Evolutionary conservation across 2,888 invertebrate species (phyloP), one percentile per base, ranked within the genome.

Genomic region (Agrotis segetum): DNA sequence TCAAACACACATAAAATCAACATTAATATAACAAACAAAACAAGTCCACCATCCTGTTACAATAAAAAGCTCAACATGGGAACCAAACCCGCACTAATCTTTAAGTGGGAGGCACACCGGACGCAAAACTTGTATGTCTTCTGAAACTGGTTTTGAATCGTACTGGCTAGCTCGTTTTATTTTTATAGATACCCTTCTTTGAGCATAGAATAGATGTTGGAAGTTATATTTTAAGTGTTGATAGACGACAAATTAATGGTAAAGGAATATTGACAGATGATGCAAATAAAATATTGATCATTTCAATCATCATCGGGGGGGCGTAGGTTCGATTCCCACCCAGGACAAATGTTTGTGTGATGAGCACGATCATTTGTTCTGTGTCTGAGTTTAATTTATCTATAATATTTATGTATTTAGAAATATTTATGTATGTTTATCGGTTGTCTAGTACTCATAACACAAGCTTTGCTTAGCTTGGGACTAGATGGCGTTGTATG

Each of bases 101-200:
- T 63, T 75, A 81, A 83, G 84, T 82, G 79, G 84, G 83, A 81
- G 81, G 73, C 58, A 34, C 82, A 88, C 89, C 89, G 89, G 89
- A 89, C 87, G 88, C 82, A 67, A 71, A 85, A 87, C 87, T 88
- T 84, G 88, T 88, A 88, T 80, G 88, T 86, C 84, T 88, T 88
- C 82, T 34, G 68, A 70, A 88, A 88, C 89, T 76, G 87, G 88
- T 88, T 88, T 67, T 13, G 13, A 75, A 56, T 69, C 11, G 46
- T 56, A 40, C 55, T n/a, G 19, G 17, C 58, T 52, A 49, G 58
- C 59, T 56, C 16, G 66, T 74, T 79, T 77, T 74, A 70, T 74
- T 79, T 74, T 74, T 79, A 70, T 74, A 74, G 69, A 52, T 29
- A 68, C 62, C 66, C 65, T 74, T 50, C 62, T 61, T 61, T 65